A percentile compares a stretch with the other conserved stretches of the same genome.
These are phyloP conservation scores for Scytalopus superciliaris DNA, from an alignment of 2,113 vertebrate genomes.

Conservation along the genomic window DNA sequence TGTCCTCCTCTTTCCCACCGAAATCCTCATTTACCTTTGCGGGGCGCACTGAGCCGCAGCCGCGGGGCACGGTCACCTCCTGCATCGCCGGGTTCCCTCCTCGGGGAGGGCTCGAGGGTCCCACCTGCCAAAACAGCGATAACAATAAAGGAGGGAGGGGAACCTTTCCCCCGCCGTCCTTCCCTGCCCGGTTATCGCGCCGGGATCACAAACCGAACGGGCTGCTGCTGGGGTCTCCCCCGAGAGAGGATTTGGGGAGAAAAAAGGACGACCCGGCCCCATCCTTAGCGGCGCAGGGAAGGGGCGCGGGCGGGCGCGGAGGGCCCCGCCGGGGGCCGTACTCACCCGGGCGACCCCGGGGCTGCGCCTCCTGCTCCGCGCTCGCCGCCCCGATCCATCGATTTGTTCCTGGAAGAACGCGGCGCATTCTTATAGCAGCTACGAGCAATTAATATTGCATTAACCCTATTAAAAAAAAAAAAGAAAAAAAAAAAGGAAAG, in stretches of 20 bases:
- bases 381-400: constrained; percentile 68
- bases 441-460: constrained; percentile 89
- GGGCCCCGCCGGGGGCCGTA: not conserved
- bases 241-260: not conserved
- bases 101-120: not conserved
- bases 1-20: not conserved
- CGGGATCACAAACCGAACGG: not conserved
- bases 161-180: not conserved
- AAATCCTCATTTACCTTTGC: not conserved
- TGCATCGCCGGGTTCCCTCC: not conserved
- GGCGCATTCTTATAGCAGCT: constrained; percentile 86
- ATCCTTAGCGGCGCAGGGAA: not conserved
- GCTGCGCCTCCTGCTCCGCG: constrained; percentile 23
- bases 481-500: not conserved
- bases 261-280: rapidly evolving
- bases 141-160: not conserved
- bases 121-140: constrained; percentile 2
- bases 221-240: not conserved
- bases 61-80: not conserved
- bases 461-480: constrained; percentile 65
- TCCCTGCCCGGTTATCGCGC: not conserved
- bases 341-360: constrained; percentile 6
- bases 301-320: not conserved
- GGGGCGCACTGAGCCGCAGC: not conserved
- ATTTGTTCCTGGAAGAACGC: constrained; percentile 80